Percentiles rank a stretch among this genome's conserved stretches.
Conservation (phyloP, 2,888 invertebrate genomes). For the Amitus sp. region DNA sequence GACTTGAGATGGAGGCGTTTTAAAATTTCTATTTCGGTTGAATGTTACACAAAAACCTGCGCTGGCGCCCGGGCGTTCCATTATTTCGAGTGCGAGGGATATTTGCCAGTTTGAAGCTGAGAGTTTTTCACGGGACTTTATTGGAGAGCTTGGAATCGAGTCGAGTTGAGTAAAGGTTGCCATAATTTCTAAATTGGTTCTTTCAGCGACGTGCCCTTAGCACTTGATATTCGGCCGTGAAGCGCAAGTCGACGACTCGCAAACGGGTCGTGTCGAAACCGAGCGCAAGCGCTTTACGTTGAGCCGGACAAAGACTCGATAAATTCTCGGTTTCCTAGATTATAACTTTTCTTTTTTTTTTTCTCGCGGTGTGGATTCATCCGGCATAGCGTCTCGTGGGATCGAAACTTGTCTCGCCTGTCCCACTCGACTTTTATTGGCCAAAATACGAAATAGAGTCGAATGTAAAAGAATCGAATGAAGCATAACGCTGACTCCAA, state of each 20-base stretch:
- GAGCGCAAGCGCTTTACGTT: conserved; percentile 26
- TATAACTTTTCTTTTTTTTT: too few relatives aligned
- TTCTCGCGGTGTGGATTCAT: too few relatives aligned
- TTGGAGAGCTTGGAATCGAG: conserved; percentile 5
- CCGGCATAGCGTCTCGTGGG: too few relatives aligned
- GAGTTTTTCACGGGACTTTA: neutral
- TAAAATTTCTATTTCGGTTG: neutral
- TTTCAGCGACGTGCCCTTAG: conserved; percentile 33
- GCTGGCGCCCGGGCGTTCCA: neutral
- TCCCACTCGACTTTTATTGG: too few relatives aligned
- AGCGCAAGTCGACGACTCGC: conserved; percentile 37
- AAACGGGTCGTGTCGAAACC: conserved; percentile 18
- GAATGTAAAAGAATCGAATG: too few relatives aligned
- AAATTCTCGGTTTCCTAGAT: too few relatives aligned
- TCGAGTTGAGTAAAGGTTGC: conserved; percentile 22
- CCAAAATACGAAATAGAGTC: too few relatives aligned
- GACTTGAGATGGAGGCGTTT: neutral
- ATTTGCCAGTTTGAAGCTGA: neutral
- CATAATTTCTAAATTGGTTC: conserved; percentile 27
- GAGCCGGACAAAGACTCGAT: too few relatives aligned
- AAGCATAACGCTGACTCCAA: too few relatives aligned
- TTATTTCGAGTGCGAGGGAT: neutral
- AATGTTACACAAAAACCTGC: neutral
- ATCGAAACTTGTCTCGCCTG: too few relatives aligned
- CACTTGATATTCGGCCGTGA: conserved; percentile 32